These are phyloP conservation scores for Pipistrellus pipistrellus DNA, from an alignment of 2,797 vertebrate genomes.

Conservation along the genomic window DNA sequence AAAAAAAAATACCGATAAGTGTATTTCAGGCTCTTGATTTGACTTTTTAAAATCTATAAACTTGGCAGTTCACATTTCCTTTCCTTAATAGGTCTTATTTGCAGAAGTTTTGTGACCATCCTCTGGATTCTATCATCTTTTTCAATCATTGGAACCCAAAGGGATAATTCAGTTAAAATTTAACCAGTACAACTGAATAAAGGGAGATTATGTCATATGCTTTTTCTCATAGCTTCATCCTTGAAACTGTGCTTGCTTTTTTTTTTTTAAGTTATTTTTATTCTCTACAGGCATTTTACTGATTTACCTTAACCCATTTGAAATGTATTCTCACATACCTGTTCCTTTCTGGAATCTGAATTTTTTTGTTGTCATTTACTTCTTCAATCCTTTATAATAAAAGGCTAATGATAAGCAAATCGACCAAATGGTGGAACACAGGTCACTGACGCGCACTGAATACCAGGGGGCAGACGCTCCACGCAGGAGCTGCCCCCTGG, in stretches of 20 bases:
- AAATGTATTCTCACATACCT: neutral
- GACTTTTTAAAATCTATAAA: neutral
- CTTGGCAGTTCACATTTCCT: neutral
- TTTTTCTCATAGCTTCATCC: constrained; percentile 3
- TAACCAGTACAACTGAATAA: neutral
- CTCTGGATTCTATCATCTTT: constrained; percentile 16
- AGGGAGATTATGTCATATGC: neutral
- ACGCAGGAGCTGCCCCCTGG: too few relatives aligned
- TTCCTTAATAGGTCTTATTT: neutral
- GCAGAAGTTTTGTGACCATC: neutral
- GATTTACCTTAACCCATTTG: neutral
- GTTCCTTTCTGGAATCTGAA: neutral
- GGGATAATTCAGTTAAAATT: neutral
- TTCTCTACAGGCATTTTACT: neutral
- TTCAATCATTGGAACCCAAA: constrained; percentile 15
- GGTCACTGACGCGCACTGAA: too few relatives aligned
- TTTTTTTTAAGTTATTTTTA: neutral
- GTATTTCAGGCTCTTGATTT: constrained; percentile 49
- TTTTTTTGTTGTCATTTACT: neutral
- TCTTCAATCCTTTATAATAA: neutral
- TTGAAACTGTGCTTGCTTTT: constrained; percentile 6
- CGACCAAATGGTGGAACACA: too few relatives aligned
- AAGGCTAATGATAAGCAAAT: too few relatives aligned
- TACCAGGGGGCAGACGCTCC: too few relatives aligned
- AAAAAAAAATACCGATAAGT: neutral